Evolutionary conservation across 2,113 vertebrate genomes (phyloP).

Genomic region (Pyxicephalus adspersus): DNA sequence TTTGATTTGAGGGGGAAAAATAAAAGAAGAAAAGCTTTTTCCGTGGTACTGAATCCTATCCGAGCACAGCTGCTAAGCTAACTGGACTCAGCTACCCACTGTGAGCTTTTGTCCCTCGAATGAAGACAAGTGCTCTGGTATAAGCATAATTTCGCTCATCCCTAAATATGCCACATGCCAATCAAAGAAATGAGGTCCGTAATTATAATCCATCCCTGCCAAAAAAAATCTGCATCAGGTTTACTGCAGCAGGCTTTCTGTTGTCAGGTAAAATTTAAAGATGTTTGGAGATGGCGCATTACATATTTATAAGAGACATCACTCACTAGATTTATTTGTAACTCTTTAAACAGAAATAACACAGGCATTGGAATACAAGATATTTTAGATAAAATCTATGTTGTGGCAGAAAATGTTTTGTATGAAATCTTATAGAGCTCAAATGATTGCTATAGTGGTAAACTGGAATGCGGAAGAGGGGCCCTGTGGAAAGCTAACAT

Average conservation of each 20-base stretch:
- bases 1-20: conserved; percentile 64
- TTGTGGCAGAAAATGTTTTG: no score
- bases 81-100: conserved; percentile 59
- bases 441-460: no score
- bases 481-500: no score
- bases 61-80: conserved; percentile 62
- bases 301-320: neutral
- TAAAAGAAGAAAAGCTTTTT: conserved; percentile 59
- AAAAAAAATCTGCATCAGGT: conserved; percentile 61
- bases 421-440: no score
- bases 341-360: neutral
- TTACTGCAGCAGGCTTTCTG: conserved; percentile 49
- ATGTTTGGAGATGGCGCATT: neutral
- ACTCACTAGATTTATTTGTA: neutral
- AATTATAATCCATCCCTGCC: conserved; percentile 63
- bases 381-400: no score
- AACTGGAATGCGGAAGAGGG: no score
- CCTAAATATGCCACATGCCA: conserved; percentile 60
- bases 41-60: conserved; percentile 63
- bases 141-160: conserved; percentile 61
- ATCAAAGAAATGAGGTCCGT: conserved; percentile 61
- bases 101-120: conserved; percentile 61
- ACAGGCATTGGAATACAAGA: neutral
- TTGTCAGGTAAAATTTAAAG: conserved; percentile 25
- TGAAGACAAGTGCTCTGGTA: conserved; percentile 57